These are phyloP conservation scores for Chelonus insularis DNA, from an alignment of 1,140 invertebrate genomes.

Conservation along the genomic window DNA sequence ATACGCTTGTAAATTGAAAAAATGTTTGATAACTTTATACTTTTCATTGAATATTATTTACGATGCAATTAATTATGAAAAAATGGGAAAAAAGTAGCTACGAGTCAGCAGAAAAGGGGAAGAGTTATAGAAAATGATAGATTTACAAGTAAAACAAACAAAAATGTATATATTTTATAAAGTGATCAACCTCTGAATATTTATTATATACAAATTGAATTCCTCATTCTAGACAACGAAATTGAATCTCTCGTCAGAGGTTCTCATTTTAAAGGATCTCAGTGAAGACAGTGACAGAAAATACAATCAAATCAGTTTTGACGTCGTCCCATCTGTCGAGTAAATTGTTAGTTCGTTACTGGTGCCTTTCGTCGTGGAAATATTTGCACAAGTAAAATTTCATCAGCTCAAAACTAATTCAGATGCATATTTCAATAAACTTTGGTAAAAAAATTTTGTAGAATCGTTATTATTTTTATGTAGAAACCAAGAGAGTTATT, in stretches of 20 bases:
- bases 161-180: slow-evolving; percentile 27
- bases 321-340: background rate
- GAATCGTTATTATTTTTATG: too few relatives aligned
- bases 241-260: slow-evolving; percentile 21
- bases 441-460: too few relatives aligned
- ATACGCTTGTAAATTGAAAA: too few relatives aligned
- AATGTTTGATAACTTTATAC: too few relatives aligned
- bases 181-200: slow-evolving; percentile 25
- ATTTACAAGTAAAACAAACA: slow-evolving; percentile 13
- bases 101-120: background rate
- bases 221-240: slow-evolving; percentile 12
- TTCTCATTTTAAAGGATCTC: slow-evolving; percentile 16
- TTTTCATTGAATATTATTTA: background rate
- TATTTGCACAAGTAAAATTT: background rate
- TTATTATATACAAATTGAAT: slow-evolving; percentile 35
- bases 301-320: background rate
- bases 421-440: background rate
- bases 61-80: too few relatives aligned
- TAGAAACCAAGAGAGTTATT: too few relatives aligned
- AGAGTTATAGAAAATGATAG: slow-evolving; percentile 1
- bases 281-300: background rate
- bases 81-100: too few relatives aligned
- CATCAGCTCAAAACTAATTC: background rate
- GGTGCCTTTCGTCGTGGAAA: background rate
- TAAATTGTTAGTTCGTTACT: background rate